Evolutionary conservation across 1,140 invertebrate genomes (phyloP).

Genomic region (Drosophila nasuta): DNA sequence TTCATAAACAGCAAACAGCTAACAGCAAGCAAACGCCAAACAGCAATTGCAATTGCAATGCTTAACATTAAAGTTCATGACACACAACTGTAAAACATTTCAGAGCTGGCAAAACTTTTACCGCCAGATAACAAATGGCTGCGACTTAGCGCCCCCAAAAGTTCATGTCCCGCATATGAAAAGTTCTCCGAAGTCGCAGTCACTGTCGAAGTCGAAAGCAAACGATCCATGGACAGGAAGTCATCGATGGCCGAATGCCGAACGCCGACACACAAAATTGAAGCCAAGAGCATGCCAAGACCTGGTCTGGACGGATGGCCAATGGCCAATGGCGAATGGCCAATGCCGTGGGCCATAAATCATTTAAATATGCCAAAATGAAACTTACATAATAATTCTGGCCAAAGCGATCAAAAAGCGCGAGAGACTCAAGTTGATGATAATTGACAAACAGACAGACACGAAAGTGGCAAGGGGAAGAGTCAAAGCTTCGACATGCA

Average conservation of each 20-base stretch:
- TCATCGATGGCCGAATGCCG: slow-evolving; percentile 19
- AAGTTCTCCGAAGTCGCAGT: slow-evolving; percentile 49
- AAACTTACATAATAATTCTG: slow-evolving; percentile 81
- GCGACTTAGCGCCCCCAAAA: slow-evolving; percentile 79
- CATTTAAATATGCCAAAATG: slow-evolving; percentile 79
- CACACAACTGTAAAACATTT: slow-evolving; percentile 82
- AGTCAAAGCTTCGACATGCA: background rate
- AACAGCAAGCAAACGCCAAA: slow-evolving; percentile 15
- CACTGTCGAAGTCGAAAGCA: background rate
- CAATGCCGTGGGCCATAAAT: slow-evolving; percentile 80
- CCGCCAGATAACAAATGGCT: slow-evolving; percentile 77
- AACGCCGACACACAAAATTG: slow-evolving; percentile 39
- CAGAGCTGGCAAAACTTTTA: slow-evolving; percentile 72
- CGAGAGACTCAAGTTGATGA: slow-evolving; percentile 45
- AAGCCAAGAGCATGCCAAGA: slow-evolving; percentile 67
- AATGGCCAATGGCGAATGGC: slow-evolving; percentile 59
- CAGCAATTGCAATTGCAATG: slow-evolving; percentile 48
- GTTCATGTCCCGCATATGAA: slow-evolving; percentile 78
- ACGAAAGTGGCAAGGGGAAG: slow-evolving; percentile 5
- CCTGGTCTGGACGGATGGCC: slow-evolving; percentile 14
- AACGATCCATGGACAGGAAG: slow-evolving; percentile 65
- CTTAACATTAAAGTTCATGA: slow-evolving; percentile 81
- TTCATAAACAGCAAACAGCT: slow-evolving; percentile 39
- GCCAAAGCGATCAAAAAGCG: slow-evolving; percentile 42
- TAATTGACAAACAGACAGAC: slow-evolving; percentile 55